Conservation (phyloP, 2,113 vertebrate genomes). For the Mellivora capensis region DNA sequence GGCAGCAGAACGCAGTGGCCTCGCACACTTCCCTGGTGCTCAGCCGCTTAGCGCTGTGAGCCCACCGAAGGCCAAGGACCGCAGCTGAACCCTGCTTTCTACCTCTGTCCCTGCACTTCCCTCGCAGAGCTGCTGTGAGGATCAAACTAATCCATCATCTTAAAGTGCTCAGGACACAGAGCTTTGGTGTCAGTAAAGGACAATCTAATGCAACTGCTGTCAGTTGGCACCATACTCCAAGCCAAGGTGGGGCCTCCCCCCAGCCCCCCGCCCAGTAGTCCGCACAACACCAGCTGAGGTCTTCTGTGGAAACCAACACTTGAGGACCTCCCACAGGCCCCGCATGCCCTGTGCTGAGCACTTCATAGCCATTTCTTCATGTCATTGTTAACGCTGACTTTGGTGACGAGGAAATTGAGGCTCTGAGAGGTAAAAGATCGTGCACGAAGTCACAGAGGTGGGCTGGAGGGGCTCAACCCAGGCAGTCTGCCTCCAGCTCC, state of each 20-base stretch:
- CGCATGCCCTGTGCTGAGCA: neutral
- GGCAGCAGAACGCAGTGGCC: too few relatives aligned
- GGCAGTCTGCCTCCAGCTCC: neutral
- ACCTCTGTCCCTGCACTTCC: neutral
- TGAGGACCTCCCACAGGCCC: neutral
- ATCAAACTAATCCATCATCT: neutral
- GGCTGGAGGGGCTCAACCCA: neutral
- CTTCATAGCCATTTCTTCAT: neutral
- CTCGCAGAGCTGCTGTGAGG: neutral
- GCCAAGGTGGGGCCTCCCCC: neutral
- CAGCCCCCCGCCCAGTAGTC: neutral
- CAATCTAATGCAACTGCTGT: neutral
- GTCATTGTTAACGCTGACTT: neutral
- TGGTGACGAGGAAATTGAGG: neutral
- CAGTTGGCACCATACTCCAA: neutral
- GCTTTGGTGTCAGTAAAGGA: neutral
- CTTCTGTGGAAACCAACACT: too few relatives aligned
- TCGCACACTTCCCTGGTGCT: too few relatives aligned
- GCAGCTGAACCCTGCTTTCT: neutral
- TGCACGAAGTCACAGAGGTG: neutral
- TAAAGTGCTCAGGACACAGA: neutral
- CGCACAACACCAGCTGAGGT: neutral
- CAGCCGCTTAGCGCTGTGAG: neutral
- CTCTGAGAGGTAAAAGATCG: neutral
- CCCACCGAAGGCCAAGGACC: neutral